Conservation (phyloP, 2,888 invertebrate species). For the Hyles lineata region DNA sequence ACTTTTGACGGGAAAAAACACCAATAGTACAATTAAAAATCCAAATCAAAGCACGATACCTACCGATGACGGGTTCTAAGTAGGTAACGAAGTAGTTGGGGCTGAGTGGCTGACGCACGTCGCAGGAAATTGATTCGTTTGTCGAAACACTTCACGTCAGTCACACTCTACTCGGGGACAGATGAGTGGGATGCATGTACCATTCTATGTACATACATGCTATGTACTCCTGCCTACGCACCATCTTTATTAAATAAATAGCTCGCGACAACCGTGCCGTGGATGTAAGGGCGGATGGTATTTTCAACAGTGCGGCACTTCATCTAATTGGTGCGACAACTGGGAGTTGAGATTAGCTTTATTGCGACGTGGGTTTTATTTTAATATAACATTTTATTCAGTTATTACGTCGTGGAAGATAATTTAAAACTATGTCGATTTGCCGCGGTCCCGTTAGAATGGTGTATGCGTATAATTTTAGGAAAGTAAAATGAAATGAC, state of each 20-base stretch:
- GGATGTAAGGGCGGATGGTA: neutral
- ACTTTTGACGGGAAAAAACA: too few species aligned
- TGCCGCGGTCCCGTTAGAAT: too few species aligned
- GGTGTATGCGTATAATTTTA: too few species aligned
- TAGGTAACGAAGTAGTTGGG: slow-evolving; percentile 24
- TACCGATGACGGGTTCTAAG: neutral
- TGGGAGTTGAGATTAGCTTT: too few species aligned
- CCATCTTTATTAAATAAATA: neutral
- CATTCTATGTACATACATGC: neutral
- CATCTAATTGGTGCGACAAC: too few species aligned
- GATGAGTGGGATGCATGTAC: slow-evolving; percentile 27
- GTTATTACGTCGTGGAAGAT: too few species aligned
- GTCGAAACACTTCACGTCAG: slow-evolving; percentile 51
- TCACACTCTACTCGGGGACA: slow-evolving; percentile 46
- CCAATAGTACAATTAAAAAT: neutral
- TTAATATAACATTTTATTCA: too few species aligned
- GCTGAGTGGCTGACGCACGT: slow-evolving; percentile 22
- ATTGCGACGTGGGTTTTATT: too few species aligned
- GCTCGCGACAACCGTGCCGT: neutral
- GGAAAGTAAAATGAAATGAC: too few species aligned
- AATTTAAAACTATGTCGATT: too few species aligned
- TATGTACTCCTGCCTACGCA: neutral
- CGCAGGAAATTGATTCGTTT: slow-evolving; percentile 54
- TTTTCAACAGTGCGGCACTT: neutral
- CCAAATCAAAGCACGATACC: neutral